phyloP scores from a whole-genome alignment of 2,888 invertebrate genomes.

The Cotesia congregata region DNA sequence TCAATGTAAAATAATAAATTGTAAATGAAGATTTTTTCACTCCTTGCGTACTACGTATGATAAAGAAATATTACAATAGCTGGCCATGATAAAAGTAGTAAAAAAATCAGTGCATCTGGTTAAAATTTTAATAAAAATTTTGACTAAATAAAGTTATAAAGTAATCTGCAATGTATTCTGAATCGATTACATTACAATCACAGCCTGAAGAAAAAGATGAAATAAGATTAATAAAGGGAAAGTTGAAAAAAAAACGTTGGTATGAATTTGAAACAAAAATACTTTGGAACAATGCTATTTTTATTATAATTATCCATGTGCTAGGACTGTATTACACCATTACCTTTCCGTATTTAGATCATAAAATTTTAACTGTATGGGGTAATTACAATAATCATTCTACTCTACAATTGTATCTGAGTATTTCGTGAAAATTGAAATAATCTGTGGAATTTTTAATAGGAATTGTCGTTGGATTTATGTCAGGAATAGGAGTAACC shows the following conservation, averaged over 20 bases:
- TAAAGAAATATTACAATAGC: too few relatives aligned
- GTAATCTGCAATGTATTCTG: too few relatives aligned
- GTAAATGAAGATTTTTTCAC: too few relatives aligned
- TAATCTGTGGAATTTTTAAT: too few relatives aligned
- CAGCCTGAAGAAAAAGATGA: background rate
- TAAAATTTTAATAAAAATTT: too few relatives aligned
- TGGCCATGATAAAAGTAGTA: too few relatives aligned
- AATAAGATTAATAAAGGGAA: background rate
- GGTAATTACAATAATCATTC: conserved; percentile 68
- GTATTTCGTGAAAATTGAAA: too few relatives aligned
- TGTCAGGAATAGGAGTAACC: conserved; percentile 88
- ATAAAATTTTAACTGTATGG: conserved; percentile 71
- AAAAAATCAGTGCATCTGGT: too few relatives aligned
- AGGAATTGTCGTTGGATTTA: background rate
- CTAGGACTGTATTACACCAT: conserved; percentile 66
- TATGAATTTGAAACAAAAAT: conserved; percentile 74
- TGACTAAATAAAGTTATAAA: too few relatives aligned
- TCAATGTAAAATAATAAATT: too few relatives aligned
- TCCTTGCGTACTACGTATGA: too few relatives aligned
- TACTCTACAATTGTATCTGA: too few relatives aligned
- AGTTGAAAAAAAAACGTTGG: conserved; percentile 8
- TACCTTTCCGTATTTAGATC: conserved; percentile 60
- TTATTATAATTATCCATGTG: conserved; percentile 72
- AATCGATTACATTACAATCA: background rate
- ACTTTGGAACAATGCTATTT: conserved; percentile 75